Evolutionary conservation across 2,113 vertebrate genomes (phyloP), one percentile per base, ranked within the genome.

Genomic region (Porphyrio hochstetteri): DNA sequence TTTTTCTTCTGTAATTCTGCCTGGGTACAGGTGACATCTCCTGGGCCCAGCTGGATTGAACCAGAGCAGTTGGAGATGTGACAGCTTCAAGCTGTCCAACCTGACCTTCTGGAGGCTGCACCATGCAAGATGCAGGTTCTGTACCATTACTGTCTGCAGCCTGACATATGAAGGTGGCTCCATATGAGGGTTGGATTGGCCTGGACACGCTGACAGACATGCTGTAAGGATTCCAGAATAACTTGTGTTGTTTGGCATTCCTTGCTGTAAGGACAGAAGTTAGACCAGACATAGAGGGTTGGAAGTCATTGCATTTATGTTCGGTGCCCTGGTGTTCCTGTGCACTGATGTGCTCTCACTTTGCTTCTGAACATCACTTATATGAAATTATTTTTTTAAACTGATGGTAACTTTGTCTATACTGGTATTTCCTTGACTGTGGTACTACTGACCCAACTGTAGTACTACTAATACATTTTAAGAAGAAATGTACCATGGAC

Each of bases 221-320:
- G 4, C 15, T 60, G 17, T 6, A n/a, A n/a, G 24, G 5, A 21
- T 36, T 71, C 40, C 36, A 82, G 46, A n/a, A 5, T 33, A 17
- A 48, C 4, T 10, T 57, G 17, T 25, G 16, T 63, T 2, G 0
- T 31, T 53, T 1, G 4, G 3, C 8, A 65, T 9, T 71, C 20
- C 31, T 63, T 67, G 17, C 23, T 42, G 4, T 35, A 61, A 52
- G 64, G 59, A 55, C 11, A 80, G 50, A 82, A 82, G 31, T 1
- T 69, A 20, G 23, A 65, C 16, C 12, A 81, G 28, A 23, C n/a
- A 27, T 1, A 42, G 23, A 81, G 10, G 4, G 8, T 2, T 84
- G 29, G 29, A 81, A 70, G 20, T 65, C 3, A 27, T 61, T 81
- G 17, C 50, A 65, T 67, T 74, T 59, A 52, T 82, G 27, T 83